A percentile compares a stretch with the other conserved stretches of the same genome.
Conservation (phyloP, 1,140 invertebrate genomes). For the Tenebrio molitor region DNA sequence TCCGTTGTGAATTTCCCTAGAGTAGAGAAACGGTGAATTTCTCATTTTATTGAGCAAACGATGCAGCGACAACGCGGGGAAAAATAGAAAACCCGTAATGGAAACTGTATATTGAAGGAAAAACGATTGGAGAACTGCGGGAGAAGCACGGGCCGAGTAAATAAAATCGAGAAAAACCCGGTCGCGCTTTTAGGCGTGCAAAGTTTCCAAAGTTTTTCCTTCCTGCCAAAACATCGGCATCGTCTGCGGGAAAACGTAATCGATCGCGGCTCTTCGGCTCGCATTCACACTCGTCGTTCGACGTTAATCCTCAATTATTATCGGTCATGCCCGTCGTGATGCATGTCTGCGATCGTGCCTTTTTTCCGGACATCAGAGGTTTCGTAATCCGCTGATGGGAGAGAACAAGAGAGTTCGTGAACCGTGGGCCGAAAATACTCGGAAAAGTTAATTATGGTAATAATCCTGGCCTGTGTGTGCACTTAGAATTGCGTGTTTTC, state of each 20-base stretch:
- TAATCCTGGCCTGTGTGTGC: conserved; percentile 33
- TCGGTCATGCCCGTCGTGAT: conserved; percentile 30
- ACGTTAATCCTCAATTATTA: conserved; percentile 29
- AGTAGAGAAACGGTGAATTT: no score
- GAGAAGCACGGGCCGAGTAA: no score
- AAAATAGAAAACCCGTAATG: no score
- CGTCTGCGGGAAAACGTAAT: neutral
- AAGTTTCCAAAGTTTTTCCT: no score
- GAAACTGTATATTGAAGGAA: no score
- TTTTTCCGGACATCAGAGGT: neutral
- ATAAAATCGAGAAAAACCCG: no score
- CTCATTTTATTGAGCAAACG: no score
- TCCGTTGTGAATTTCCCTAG: no score
- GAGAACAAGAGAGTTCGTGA: conserved; percentile 31
- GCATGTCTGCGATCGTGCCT: neutral
- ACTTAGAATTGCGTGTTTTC: conserved; percentile 40
- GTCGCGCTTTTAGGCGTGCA: no score
- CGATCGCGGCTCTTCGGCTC: neutral
- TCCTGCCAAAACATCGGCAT: conserved; percentile 4
- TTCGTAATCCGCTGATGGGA: conserved; percentile 23
- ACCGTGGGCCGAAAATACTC: conserved; percentile 29
- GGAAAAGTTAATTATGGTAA: conserved; percentile 40
- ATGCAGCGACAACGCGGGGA: no score
- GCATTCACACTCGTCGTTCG: conserved; percentile 15
- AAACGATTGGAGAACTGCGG: no score